Percentiles rank a stretch among this genome's conserved stretches.
These are phyloP conservation scores for Ophion ventricosus DNA, from an alignment of 2,888 invertebrate species.

Conservation along the genomic window DNA sequence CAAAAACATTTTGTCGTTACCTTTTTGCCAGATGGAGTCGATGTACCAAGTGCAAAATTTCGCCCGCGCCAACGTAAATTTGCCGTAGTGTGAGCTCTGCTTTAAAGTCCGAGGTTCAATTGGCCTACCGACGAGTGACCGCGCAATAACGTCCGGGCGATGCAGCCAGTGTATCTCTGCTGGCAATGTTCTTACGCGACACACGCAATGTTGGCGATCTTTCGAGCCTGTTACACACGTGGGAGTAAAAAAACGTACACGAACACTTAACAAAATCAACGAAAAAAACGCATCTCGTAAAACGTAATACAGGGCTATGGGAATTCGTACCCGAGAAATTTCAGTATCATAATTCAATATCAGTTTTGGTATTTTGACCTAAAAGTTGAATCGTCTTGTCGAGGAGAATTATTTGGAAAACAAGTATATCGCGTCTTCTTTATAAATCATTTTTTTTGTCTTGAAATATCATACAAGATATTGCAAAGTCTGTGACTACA, in stretches of 20 bases:
- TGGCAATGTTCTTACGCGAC: not conserved
- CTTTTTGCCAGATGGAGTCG: not conserved
- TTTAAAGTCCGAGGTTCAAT: constrained; percentile 40
- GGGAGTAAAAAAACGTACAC: not conserved
- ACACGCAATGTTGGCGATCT: not conserved
- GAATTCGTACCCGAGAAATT: not conserved
- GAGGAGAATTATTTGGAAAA: not conserved
- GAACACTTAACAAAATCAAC: not conserved
- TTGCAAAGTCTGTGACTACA: too few species aligned
- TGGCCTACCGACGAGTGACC: constrained; percentile 36
- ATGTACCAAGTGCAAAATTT: too few species aligned
- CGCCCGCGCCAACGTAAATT: too few species aligned
- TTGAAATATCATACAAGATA: not conserved
- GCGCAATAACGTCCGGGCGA: constrained; percentile 28
- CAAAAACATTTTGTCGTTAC: not conserved
- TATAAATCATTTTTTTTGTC: not conserved
- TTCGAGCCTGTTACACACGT: not conserved
- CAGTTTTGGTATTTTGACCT: not conserved
- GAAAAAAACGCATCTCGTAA: not conserved
- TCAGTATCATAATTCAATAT: not conserved
- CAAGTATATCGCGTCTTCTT: not conserved
- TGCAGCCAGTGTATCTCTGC: not conserved
- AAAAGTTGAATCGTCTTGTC: not conserved
- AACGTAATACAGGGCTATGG: not conserved
- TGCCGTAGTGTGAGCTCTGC: constrained; percentile 13